These are phyloP conservation scores for Poeciliopsis turrubarensis DNA, from an alignment of 2,113 vertebrate genomes.

Conservation along the genomic window DNA sequence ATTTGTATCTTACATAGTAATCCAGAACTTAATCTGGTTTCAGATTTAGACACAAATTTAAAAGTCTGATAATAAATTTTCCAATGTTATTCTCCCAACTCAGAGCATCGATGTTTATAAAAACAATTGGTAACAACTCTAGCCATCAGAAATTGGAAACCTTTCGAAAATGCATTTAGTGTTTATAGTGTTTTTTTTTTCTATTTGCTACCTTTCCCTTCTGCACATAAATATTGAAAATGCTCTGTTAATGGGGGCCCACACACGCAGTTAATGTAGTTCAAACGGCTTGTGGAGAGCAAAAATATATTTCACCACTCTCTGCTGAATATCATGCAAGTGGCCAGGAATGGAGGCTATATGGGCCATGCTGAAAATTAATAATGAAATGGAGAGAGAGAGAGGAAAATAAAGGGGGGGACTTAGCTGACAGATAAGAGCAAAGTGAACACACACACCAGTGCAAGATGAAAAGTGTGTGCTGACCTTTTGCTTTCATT, in stretches of 20 bases:
- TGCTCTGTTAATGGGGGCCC: neutral
- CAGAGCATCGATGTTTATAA: neutral
- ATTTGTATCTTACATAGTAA: neutral
- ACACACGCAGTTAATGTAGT: constrained; percentile 1
- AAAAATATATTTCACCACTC: constrained; percentile 13
- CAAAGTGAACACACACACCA: constrained; percentile 14
- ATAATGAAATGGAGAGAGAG: constrained; percentile 20
- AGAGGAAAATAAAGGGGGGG: neutral
- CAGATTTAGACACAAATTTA: neutral
- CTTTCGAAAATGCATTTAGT: neutral
- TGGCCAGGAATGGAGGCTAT: constrained; percentile 10
- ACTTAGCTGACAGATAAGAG: constrained; percentile 12
- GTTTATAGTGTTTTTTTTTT: neutral
- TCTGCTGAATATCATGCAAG: constrained; percentile 8
- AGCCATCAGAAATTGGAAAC: neutral
- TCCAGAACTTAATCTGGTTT: neutral
- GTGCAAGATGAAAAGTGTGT: constrained; percentile 25
- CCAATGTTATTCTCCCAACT: neutral
- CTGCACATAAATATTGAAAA: neutral
- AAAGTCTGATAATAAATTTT: neutral
- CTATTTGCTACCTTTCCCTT: neutral
- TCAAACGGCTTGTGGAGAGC: constrained; percentile 7
- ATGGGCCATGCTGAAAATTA: constrained; percentile 30
- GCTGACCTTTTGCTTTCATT: constrained; percentile 58
- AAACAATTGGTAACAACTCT: neutral